These are phyloP conservation scores for Lemur catta DNA, from an alignment of 2,797 vertebrate genomes.

Conservation along the genomic window DNA sequence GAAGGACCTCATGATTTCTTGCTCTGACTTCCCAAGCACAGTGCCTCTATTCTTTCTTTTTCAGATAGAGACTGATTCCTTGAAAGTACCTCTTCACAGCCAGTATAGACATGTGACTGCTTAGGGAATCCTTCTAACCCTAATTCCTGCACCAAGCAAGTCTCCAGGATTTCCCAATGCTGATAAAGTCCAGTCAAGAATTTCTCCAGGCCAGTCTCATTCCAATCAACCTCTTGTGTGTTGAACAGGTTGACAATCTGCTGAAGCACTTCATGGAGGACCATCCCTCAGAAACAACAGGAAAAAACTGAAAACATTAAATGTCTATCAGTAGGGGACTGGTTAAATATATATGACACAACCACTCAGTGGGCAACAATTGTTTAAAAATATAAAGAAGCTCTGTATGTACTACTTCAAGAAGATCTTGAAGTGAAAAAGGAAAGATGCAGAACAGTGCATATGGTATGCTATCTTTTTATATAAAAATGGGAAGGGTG, in stretches of 20 bases:
- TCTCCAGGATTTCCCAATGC: neutral
- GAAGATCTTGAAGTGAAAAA: neutral
- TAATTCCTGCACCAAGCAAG: neutral
- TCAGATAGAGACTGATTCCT: neutral
- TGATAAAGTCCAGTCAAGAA: neutral
- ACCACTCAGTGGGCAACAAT: neutral
- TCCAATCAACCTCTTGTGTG: neutral
- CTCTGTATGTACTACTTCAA: neutral
- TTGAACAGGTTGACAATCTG: neutral
- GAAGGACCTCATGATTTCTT: neutral
- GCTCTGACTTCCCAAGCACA: neutral
- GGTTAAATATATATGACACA: neutral
- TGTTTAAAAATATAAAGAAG: slow-evolving; percentile 18
- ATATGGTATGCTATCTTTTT: neutral
- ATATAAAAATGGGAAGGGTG: neutral
- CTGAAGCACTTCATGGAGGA: neutral
- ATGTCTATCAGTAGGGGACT: neutral
- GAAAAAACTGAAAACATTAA: neutral
- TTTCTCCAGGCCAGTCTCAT: neutral
- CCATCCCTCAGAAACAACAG: neutral
- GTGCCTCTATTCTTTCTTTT: neutral
- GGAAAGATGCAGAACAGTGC: neutral
- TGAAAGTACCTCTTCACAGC: neutral
- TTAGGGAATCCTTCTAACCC: neutral
- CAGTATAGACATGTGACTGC: neutral